These are phyloP conservation scores for Epizoanthus stellaris DNA, from an alignment of 92 coral and sea anemone genomes.

Conservation along the genomic window DNA sequence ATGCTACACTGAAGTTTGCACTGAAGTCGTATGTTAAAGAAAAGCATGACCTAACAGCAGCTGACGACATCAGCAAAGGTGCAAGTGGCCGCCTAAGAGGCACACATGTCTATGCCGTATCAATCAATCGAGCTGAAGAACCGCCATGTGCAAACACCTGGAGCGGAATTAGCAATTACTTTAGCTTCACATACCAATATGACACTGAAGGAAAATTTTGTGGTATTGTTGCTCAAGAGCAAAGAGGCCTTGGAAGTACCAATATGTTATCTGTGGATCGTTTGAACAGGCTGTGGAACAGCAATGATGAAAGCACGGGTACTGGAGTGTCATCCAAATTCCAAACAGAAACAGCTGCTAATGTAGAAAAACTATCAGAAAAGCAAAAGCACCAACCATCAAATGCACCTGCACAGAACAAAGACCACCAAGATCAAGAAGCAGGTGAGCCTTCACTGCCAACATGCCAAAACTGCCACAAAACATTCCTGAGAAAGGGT, in stretches of 20 bases:
- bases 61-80: conserved; percentile 54
- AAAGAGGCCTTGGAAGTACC: conserved; percentile 1
- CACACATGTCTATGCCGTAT: conserved; percentile 60
- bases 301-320: background rate
- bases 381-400: background rate
- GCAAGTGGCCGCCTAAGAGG: conserved; percentile 60
- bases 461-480: background rate
- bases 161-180: conserved; percentile 55
- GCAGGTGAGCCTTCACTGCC: background rate
- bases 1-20: conserved; percentile 63
- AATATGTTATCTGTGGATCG: background rate
- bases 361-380: conserved; percentile 5
- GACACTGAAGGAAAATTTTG: conserved; percentile 6
- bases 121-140: conserved; percentile 56
- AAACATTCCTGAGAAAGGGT: conserved; percentile 17
- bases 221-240: conserved; percentile 17
- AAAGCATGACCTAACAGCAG: conserved; percentile 41
- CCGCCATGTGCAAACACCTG: conserved; percentile 55
- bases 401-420: background rate
- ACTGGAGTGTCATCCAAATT: conserved; percentile 32
- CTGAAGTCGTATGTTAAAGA: conserved; percentile 44
- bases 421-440: background rate
- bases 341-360: background rate
- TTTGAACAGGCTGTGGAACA: background rate
- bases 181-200: conserved; percentile 4